Evolutionary conservation across 2,113 vertebrate species (phyloP).

Genomic region (Sturnus vulgaris): DNA sequence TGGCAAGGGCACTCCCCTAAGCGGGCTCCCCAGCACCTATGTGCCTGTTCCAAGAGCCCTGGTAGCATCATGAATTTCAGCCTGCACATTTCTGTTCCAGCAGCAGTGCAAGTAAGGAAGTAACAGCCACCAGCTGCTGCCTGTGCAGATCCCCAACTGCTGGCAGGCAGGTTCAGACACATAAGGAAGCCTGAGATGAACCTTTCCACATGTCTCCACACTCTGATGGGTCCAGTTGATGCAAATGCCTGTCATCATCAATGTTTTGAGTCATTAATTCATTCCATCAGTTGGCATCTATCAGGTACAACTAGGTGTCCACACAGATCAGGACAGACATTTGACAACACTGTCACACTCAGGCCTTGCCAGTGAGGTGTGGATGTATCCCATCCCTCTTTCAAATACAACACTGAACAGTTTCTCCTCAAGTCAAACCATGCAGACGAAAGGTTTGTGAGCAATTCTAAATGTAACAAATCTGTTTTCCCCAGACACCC

Average conservation of each 20-base stretch:
- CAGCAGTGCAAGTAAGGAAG: neutral
- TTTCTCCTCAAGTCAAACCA: neutral
- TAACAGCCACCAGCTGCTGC: neutral
- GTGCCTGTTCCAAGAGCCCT: accelerated
- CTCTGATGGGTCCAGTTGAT: neutral
- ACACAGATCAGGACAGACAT: neutral
- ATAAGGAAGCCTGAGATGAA: neutral
- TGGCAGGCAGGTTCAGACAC: neutral
- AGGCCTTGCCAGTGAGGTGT: neutral
- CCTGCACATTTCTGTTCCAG: neutral
- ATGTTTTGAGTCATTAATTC: neutral
- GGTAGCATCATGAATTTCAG: neutral
- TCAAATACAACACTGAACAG: neutral
- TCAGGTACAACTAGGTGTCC: neutral
- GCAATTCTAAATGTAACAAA: neutral
- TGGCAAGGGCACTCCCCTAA: neutral
- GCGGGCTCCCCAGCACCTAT: neutral
- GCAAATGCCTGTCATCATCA: neutral
- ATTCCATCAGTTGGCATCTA: neutral
- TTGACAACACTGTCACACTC: accelerated
- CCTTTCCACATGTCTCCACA: neutral
- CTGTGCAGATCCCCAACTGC: neutral
- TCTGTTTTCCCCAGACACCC: neutral
- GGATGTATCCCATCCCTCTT: neutral
- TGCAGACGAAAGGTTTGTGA: neutral